Base-by-base conservation (phyloP, 2,113 vertebrate genomes). In the Scartelaos histophorus region DNA sequence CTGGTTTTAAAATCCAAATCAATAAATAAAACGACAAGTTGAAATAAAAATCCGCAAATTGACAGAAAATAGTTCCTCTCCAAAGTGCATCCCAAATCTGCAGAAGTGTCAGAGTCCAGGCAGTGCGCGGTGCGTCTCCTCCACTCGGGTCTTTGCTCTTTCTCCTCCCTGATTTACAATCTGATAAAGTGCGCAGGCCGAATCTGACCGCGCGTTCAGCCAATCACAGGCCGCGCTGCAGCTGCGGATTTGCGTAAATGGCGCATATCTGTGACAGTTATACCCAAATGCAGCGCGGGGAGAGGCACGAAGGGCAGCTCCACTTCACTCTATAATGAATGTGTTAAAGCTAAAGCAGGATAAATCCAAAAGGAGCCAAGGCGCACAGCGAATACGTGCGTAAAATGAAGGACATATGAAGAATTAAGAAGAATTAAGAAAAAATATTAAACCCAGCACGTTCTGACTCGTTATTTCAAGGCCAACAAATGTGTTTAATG, bases 121-220 rank as follows among this genome's bases (percentile, higher is more conserved):
- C 89, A 83, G 74, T 4, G 69, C 81, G 66, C 24, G 78, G 67
- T 68, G 5, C 87, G 80, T 88, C 79, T 34, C 43, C 79, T 34
- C 43, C 85, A 87, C 88, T 91, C 70, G 86, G 60, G 45, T 82
- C 82, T 82, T 75, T 21, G 51, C 51, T 21, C 51, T n/a, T 80
- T 67, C 86, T 86, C 82, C 93, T 93, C 93, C 90, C 94, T 94
- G 95, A 94, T 95, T 94, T 94, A 81, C 92, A 94, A 95, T 95
- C 85, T 95, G 95, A 95, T 92, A 97, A n/a, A 96, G 93, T 94
- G 74, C 88, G 85, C 75, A 81, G 82, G 12, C 67, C 62, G 91
- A 95, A 93, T 95, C 93, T 94, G 91, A 93, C 90, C 89, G 87
- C 85, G 92, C 80, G 90, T 88, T 90, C 87, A 80, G 67, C 94